These are phyloP conservation scores for Taeniopygia guttata DNA, from an alignment of 2,797 vertebrate genomes.

Conservation along the genomic window DNA sequence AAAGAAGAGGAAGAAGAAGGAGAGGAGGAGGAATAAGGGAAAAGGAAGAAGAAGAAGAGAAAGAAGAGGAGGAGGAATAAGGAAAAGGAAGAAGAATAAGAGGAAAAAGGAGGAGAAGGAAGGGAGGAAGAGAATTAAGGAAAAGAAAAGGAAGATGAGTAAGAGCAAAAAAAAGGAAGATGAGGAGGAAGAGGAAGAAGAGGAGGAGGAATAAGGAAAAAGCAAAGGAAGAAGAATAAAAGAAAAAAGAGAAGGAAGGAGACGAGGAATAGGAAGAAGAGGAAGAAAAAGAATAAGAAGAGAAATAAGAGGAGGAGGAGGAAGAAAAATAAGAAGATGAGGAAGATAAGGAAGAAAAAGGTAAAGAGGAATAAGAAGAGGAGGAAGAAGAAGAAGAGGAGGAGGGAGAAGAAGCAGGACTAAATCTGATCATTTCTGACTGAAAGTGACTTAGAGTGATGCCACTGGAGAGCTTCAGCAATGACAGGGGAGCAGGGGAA, in stretches of 20 bases:
- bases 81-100: neutral
- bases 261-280: neutral
- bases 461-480: accelerated
- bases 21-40: neutral
- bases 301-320: neutral
- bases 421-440: neutral
- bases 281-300: accelerated
- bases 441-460: accelerated
- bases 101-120: accelerated
- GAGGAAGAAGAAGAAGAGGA: no score
- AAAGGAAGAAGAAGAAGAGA: no score
- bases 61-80: accelerated
- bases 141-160: neutral
- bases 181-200: no score
- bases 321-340: neutral
- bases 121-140: neutral
- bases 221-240: accelerated
- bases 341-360: neutral
- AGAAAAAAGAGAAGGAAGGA: neutral
- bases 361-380: no score
- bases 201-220: accelerated
- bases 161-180: neutral
- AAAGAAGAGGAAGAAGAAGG: neutral
- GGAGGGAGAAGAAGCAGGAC: neutral
- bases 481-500: accelerated